A percentile compares a stretch with the other conserved stretches of the same genome.
These are phyloP conservation scores for Chelonus insularis DNA, from an alignment of 1,140 invertebrate genomes.

Conservation along the genomic window DNA sequence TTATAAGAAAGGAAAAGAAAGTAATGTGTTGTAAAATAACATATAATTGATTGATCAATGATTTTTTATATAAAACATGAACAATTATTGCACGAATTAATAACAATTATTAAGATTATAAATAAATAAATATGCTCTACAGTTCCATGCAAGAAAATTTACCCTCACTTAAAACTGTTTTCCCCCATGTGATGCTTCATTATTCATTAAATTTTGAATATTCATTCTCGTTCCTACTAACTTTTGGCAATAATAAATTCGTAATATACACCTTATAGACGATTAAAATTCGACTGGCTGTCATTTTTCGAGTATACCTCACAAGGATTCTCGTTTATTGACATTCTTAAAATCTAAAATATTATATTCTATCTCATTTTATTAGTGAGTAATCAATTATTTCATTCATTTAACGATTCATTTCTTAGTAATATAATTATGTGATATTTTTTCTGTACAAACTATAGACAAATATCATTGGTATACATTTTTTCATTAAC, in stretches of 20 bases:
- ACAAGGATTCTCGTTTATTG: background rate
- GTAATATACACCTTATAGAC: slow-evolving; percentile 27
- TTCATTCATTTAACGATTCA: background rate
- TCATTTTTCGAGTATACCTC: background rate
- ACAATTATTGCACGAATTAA: too few relatives aligned
- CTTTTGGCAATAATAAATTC: slow-evolving; percentile 26
- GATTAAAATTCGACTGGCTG: slow-evolving; percentile 13
- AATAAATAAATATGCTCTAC: too few relatives aligned
- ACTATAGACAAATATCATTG: slow-evolving; percentile 21
- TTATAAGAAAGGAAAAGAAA: too few relatives aligned
- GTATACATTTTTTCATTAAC: slow-evolving; percentile 4
- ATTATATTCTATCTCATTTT: background rate
- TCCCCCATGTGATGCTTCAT: background rate
- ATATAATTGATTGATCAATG: too few relatives aligned
- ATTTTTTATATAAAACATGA: too few relatives aligned
- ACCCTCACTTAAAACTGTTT: slow-evolving; percentile 13
- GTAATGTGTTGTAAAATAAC: too few relatives aligned
- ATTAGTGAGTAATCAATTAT: background rate
- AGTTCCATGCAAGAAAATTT: too few relatives aligned
- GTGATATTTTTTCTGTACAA: slow-evolving; percentile 13
- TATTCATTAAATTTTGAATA: slow-evolving; percentile 7
- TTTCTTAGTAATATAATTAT: too few relatives aligned
- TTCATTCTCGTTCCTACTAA: slow-evolving; percentile 1
- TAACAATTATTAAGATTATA: too few relatives aligned
- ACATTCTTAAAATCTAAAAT: background rate